These are phyloP conservation scores for Volucella zonaria DNA, from an alignment of 2,888 invertebrate species.

Conservation along the genomic window DNA sequence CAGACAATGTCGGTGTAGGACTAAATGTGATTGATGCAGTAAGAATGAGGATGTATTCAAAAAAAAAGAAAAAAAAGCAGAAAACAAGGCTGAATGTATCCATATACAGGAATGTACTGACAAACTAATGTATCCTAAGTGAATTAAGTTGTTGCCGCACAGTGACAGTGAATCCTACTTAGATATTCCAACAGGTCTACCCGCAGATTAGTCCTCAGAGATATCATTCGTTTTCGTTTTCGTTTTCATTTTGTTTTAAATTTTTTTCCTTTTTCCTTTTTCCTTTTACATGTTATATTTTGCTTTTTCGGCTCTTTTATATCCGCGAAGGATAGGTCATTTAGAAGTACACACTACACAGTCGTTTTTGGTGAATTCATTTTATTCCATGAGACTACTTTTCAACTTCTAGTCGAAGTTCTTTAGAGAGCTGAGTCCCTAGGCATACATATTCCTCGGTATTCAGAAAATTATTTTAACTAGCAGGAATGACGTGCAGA, in stretches of 20 bases:
- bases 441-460: too few species aligned
- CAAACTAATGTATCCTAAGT: slow-evolving; percentile 72
- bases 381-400: too few species aligned
- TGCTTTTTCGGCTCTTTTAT: neutral
- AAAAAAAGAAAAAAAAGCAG: neutral
- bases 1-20: neutral
- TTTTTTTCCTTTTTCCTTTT: slow-evolving; percentile 28
- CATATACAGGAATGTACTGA: slow-evolving; percentile 23
- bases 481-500: too few species aligned
- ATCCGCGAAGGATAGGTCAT: too few species aligned
- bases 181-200: slow-evolving; percentile 70
- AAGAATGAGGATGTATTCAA: slow-evolving; percentile 6
- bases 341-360: neutral
- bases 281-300: neutral
- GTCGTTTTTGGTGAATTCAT: too few species aligned
- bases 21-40: slow-evolving; percentile 69
- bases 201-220: slow-evolving; percentile 69
- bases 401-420: too few species aligned
- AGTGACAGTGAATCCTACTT: slow-evolving; percentile 72
- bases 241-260: neutral
- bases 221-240: slow-evolving; percentile 70
- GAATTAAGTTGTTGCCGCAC: slow-evolving; percentile 70
- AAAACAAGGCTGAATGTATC: neutral
- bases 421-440: too few species aligned
- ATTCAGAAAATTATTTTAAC: too few species aligned